Evolutionary conservation across 2,888 invertebrate species (phyloP), one percentile per base, ranked within the genome.

Genomic region (Lampropteryx suffumata): DNA sequence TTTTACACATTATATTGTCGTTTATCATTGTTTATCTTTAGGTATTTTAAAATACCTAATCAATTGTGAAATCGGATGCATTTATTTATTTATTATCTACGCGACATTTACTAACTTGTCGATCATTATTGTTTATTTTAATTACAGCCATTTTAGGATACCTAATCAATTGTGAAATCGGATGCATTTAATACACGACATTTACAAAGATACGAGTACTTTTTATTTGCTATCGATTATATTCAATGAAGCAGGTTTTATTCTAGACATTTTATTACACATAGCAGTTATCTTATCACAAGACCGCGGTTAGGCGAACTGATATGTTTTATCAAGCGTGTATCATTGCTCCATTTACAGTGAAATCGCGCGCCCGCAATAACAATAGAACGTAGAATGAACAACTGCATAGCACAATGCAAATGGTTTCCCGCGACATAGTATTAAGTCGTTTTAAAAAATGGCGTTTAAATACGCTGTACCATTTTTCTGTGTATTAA

Each of bases 301-400:
- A n/a, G n/a, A n/a, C 59, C 27, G 26, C 45, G 46, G 42, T 41
- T 43, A 43, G 54, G 48, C 48, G 57, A 55, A 61, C 62, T 73
- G 82, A 83, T 83, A 82, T 69, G 73, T 73, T 71, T 79, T 81
- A 81, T 83, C 84, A 72, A 64, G 55, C 62, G 56, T 40, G 73
- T 74, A 76, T 79, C 78, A 71, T 77, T 80, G 82, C 72, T 78
- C 79, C 73, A 82, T 73, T 75, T 70, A 69, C 66, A 62, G 65
- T 62, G 69, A 74, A 74, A 71, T 55, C 51, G 60, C 69, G 67
- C 65, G 67, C 71, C n/a, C 73, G 76, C 63, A 71, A 61, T 66
- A 65, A 61, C 56, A 67, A 62, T 59, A 55, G 61, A 24, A 7
- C 24, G 24, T 56, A 41, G 12, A 64, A 48, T 42, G 21, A 49